Conservation (phyloP, 1,140 invertebrate genomes). For the Bombus pascuorum region DNA sequence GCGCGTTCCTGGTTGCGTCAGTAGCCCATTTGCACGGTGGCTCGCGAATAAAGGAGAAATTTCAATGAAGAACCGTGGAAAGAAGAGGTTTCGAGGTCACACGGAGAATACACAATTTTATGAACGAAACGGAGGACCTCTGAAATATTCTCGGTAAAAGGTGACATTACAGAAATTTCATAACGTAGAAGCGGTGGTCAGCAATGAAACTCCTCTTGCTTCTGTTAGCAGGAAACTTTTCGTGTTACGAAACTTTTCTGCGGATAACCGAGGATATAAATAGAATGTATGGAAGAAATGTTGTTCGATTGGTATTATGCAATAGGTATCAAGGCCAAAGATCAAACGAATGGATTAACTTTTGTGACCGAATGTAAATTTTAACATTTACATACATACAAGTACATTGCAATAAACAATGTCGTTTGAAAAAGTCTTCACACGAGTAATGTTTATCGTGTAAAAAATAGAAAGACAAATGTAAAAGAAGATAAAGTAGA, state of each 20-base stretch:
- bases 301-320: background rate
- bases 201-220: background rate
- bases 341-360: background rate
- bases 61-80: conserved; percentile 34
- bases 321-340: background rate
- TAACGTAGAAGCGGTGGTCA: background rate
- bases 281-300: background rate
- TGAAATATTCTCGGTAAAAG: background rate
- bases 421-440: no score
- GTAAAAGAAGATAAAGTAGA: no score
- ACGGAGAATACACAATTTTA: background rate
- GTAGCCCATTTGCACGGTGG: conserved; percentile 51
- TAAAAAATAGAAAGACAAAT: no score
- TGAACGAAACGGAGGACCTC: background rate
- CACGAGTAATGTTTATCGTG: no score
- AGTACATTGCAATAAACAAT: no score
- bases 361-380: background rate
- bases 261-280: background rate
- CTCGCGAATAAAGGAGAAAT: conserved; percentile 55
- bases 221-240: background rate
- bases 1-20: conserved; percentile 55
- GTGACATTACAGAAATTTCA: background rate
- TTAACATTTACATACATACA: background rate
- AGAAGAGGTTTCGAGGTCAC: background rate
- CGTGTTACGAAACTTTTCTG: background rate